phyloP scores from a whole-genome alignment of 2,888 invertebrate genomes.

The Globia sparganii region DNA sequence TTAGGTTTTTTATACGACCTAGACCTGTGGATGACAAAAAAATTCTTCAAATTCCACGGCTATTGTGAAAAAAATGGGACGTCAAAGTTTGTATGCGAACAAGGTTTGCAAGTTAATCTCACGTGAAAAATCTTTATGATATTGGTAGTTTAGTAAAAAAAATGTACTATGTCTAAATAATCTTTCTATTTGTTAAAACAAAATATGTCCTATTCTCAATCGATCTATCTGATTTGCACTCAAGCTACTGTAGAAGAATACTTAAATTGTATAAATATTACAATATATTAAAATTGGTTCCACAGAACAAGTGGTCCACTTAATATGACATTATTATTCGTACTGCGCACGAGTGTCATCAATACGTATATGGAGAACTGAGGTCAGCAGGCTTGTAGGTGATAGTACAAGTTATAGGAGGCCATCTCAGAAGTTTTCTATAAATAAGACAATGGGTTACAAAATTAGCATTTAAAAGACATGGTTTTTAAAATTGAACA shows the following conservation, averaged over 20 bases:
- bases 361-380: conserved; percentile 59
- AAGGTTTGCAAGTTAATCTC: neutral
- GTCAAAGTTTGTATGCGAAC: neutral
- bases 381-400: conserved; percentile 58
- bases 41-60: neutral
- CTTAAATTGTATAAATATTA: conserved; percentile 13
- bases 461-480: neutral
- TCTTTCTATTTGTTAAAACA: neutral
- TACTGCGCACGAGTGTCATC: conserved; percentile 63
- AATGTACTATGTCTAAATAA: neutral
- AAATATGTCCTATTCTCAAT: neutral
- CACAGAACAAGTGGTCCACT: conserved; percentile 51
- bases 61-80: neutral
- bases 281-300: conserved; percentile 23
- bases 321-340: conserved; percentile 63
- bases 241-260: neutral
- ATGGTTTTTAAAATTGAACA: neutral
- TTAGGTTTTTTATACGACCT: neutral
- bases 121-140: neutral
- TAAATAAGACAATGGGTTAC: neutral
- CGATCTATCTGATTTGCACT: neutral
- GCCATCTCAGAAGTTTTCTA: neutral
- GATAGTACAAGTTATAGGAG: conserved; percentile 42
- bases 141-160: neutral
- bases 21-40: neutral